Evolutionary conservation across 2,113 vertebrate genomes (phyloP), one percentile per base, ranked within the genome.

Genomic region (Myiopsitta monachus): DNA sequence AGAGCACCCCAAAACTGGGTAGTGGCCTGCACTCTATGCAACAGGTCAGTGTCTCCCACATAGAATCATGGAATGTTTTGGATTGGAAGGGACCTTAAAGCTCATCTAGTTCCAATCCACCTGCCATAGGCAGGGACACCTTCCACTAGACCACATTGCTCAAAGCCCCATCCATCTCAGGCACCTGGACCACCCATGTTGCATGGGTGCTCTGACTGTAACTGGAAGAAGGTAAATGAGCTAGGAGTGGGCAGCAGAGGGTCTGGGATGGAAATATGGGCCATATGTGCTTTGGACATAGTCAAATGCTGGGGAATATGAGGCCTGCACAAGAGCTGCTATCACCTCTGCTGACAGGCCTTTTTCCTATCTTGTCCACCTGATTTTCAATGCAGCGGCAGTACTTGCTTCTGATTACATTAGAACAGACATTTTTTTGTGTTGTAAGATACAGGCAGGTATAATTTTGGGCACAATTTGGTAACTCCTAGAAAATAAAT

Each of bases 401-500:
- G 43, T 38, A 39, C 14, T 87, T 70, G 59, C 28, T 63, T 90
- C 54, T 77, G 54, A 63, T 8, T 67, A 31, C 26, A 10, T 77
- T 46, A 36, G 41, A 86, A n/a, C 12, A 77, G 38, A 57, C 1
- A 38, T 77, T 83, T 84, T 83, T 81, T 39, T 93, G 14, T 77
- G 5, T 63, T 39, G 17, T 43, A 77, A 63, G 74, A 55, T 70
- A 49, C 46, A 59, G 49, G 54, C 47, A 46, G 38, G 61, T 66
- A 24, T 70, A 8, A 67, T 83, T 95, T 81, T 44, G 84, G 46
- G 81, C 55, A 47, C 51, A 27, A 70, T 86, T 93, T 95, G 79
- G 39, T 78, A 92, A 33, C 47, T 57, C 14, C 31, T 72, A 52
- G 69, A 52, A 95, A 95, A 81, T 33, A 94, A 84, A 64, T 62